Evolutionary conservation across 2,888 invertebrate genomes (phyloP), one percentile per base, ranked within the genome.

Genomic region (Tenthredo scrophulariae): DNA sequence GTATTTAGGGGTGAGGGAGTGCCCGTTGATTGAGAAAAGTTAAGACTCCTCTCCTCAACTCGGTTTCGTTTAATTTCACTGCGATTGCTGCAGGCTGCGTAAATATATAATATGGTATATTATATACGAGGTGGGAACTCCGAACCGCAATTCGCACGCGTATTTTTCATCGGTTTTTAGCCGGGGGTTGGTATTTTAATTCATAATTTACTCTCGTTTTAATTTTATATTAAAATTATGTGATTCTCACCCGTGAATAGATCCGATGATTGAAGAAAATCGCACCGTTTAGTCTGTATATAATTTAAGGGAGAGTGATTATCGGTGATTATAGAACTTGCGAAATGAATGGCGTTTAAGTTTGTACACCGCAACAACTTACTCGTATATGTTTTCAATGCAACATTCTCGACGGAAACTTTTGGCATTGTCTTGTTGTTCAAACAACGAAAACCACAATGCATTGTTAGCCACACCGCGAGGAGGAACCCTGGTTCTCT

Each of bases 381-480:
- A 62, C 22, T 58, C 80, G 58, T 29, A 37, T 58, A 80, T 58
- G 40, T 80, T 80, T 80, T 80, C 80, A 58, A 58, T 80, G 80
- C 62, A 80, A 80, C 80, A 80, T 80, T 80, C 58, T 80, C 80
- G 10, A n/a, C 10, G 80, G 80, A 80, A 80, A 80, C 62, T 80
- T 40, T 62, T 40, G 80, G 80, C 80, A 80, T 80, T 80, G 80
- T 80, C 80, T 80, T 62, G 80, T 80, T 80, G 80, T 80, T 80
- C 62, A 33, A 80, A 62, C 80, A 80, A 50, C 80, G 58, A 37
- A 80, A 62, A 80, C 80, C 80, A 80, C 80, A 62, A 80, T 40
- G 80, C 80, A 80, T 80, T 80, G 80, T 80, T 80, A 80, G 62
- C 77, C 26, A 77, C 80, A 62, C 58, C 62, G 62, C 80, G 58